Evolutionary conservation across 2,888 invertebrate genomes (phyloP), one percentile per base, ranked within the genome.

Genomic region (Cartodere bifasciata): DNA sequence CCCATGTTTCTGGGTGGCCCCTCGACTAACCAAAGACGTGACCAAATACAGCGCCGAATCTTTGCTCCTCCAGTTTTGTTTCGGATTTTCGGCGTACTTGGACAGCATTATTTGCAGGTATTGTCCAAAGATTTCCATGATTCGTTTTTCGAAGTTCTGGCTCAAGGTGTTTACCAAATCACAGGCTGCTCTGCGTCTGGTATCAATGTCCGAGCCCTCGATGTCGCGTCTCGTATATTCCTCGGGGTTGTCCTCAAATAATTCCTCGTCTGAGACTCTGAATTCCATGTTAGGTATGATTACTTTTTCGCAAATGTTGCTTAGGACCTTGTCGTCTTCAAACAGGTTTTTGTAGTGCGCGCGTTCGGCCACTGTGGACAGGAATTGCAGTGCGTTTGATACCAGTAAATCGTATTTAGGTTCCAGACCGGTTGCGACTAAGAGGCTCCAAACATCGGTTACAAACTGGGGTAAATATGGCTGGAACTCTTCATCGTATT

Each of bases 231-330:
- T 68, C 38, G 92, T 90, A 53, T 91, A 95, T 62, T 99, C 98
- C 51, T 98, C 94, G 0, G 98, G 88, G 54, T 95, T 97, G 55
- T 97, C 95, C 58, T 94, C 92, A 61, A 98, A 98, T 24, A 94
- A 58, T 57, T 98, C 98, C 58, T 90, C 83, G 61, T 99, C 98
- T 0, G 90, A 83, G 30, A 76, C 79, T 68, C 97, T 72, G 45
- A 99, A 91, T 58, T 92, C 85, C 74, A 99, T 85, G 56, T 97
- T 98, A 1, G 97, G 95, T 48, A 98, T 90, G 47, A 98, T 86
- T n/a, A 98, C 90, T 58, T 92, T 92, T 56, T 97, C 91, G 58
- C 95, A 97, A 41, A 95, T 92, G 47, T 79, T 84, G 41, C 83
- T 80, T 4, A 97, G 68, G 3, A 86, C 86, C 28, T 72, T 72